Percentiles rank a stretch among this genome's conserved stretches.
Conservation (phyloP, 2,797 vertebrate species). For the Enoplosus armatus region DNA sequence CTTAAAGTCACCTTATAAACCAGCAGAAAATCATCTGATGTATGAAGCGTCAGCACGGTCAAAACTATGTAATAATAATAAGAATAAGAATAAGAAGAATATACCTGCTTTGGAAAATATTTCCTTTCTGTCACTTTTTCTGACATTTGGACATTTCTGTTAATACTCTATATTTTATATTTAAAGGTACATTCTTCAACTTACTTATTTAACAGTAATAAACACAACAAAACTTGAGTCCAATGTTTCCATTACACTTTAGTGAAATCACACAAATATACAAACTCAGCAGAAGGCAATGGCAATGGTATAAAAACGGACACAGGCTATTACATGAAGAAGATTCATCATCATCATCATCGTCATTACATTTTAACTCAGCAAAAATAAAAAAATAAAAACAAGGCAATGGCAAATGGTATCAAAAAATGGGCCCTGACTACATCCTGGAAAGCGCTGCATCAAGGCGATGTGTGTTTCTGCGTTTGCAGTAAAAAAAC, state of each 20-base stretch:
- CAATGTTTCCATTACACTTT: conserved; percentile 79
- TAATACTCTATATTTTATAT: neutral
- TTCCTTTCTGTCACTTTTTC: neutral
- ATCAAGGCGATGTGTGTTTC: conserved; percentile 57
- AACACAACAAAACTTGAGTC: conserved; percentile 19
- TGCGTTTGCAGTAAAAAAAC: conserved; percentile 35
- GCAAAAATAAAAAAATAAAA: conserved; percentile 73
- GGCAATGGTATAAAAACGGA: conserved; percentile 82
- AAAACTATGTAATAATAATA: too few species aligned
- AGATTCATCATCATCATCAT: conserved; percentile 60
- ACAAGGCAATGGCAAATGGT: conserved; percentile 81
- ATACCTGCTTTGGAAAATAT: neutral
- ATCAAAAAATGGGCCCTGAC: conserved; percentile 72
- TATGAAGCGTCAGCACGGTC: accelerated
- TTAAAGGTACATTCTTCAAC: neutral
- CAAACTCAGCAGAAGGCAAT: conserved; percentile 84
- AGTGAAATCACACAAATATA: conserved; percentile 85
- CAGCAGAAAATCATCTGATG: neutral
- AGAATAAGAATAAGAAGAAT: too few species aligned
- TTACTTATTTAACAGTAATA: neutral
- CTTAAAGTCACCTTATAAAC: conserved; percentile 34
- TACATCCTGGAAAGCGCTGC: conserved; percentile 67
- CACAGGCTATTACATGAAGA: too few species aligned
- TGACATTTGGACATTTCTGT: neutral
- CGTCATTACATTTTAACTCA: conserved; percentile 73